These are phyloP conservation scores for Phalanger gymnotis DNA, from an alignment of 2,797 vertebrate genomes.

Conservation along the genomic window DNA sequence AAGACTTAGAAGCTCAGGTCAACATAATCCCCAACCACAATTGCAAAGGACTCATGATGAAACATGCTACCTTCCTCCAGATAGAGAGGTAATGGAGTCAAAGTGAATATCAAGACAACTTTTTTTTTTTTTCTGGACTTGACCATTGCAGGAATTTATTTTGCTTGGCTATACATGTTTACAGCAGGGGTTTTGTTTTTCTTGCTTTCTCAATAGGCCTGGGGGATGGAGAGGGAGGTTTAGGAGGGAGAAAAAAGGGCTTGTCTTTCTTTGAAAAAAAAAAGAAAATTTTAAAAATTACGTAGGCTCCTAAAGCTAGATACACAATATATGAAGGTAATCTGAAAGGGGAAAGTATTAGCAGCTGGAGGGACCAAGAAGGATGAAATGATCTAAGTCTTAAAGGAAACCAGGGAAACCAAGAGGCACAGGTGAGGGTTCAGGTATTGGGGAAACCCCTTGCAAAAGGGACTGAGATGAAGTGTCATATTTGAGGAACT, in stretches of 20 bases:
- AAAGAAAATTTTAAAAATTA: background rate
- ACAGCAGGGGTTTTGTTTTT: background rate
- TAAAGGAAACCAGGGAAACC: background rate
- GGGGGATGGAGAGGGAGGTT: background rate
- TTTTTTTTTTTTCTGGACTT: background rate
- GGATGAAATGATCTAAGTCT: background rate
- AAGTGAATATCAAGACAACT: background rate
- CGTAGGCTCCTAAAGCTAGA: background rate
- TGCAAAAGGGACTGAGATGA: background rate
- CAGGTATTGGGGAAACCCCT: background rate
- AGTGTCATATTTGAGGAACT: background rate
- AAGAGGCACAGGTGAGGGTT: background rate
- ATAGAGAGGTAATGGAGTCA: background rate
- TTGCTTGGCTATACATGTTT: background rate
- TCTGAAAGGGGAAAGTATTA: background rate
- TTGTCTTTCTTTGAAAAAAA: background rate
- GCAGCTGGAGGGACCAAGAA: background rate
- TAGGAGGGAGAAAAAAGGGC: background rate
- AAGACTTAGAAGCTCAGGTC: background rate
- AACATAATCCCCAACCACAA: background rate
- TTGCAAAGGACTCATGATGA: background rate
- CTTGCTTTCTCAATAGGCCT: background rate
- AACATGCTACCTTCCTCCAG: background rate
- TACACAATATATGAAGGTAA: background rate
- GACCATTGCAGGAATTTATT: background rate